These are phyloP conservation scores for Gymnocephalus cernua DNA, from an alignment of 2,113 vertebrate genomes.

Conservation along the genomic window DNA sequence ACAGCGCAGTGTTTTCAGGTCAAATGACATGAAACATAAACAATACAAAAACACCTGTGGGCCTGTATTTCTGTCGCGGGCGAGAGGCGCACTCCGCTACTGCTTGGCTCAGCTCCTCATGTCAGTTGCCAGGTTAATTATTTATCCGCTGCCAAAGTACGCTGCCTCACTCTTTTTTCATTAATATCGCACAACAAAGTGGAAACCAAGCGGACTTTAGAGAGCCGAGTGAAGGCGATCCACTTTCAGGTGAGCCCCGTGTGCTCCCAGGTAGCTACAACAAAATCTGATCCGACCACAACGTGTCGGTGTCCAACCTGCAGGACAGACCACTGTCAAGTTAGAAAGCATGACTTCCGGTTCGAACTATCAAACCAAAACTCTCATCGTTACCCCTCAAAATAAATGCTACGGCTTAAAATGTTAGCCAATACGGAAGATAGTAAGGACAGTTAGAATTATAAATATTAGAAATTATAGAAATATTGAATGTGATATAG, in stretches of 20 bases:
- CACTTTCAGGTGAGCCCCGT: conserved; percentile 42
- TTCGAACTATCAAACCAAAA: conserved; percentile 26
- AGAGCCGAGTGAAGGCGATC: not conserved
- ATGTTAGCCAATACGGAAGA: not conserved
- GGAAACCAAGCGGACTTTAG: not conserved
- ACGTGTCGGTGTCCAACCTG: conserved; percentile 45
- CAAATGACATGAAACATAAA: conserved; percentile 45
- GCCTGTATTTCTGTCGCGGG: not conserved
- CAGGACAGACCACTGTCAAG: not conserved
- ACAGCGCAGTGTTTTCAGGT: conserved; percentile 40
- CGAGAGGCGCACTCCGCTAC: conserved; percentile 14
- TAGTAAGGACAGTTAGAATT: not conserved
- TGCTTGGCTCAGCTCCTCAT: conserved; percentile 48
- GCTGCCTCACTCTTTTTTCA: not conserved
- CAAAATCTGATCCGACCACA: conserved; percentile 44
- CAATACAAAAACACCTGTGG: conserved; percentile 23
- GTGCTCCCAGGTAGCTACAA: conserved; percentile 46
- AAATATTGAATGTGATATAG: not conserved
- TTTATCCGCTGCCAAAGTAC: conserved; percentile 32
- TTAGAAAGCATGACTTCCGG: conserved; percentile 3
- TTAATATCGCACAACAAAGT: conserved; percentile 1
- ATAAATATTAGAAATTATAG: not conserved
- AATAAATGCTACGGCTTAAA: not conserved
- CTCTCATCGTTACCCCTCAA: not conserved
- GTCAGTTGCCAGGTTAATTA: conserved; percentile 56